Evolutionary conservation across 2,113 vertebrate species (phyloP).

Genomic region (Zosterops pallidus): DNA sequence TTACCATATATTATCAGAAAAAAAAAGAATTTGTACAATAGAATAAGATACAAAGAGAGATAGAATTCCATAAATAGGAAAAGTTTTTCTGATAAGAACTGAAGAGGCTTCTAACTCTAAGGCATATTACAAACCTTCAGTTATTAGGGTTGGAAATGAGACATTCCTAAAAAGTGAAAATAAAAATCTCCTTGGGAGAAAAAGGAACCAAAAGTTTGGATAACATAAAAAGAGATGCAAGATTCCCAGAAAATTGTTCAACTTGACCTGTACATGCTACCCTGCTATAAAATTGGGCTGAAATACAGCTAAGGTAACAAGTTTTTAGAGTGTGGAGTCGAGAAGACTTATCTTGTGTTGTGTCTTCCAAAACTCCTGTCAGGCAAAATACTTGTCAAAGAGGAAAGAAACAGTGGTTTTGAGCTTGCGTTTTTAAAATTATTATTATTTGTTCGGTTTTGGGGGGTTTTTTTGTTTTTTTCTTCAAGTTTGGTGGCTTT

Average conservation of each 20-base stretch:
- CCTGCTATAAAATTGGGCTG: background rate
- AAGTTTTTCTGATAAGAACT: background rate
- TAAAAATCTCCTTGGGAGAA: background rate
- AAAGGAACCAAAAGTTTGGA: background rate
- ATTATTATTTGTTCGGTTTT: background rate
- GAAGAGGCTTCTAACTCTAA: background rate
- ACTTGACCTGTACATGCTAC: background rate
- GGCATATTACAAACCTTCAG: background rate
- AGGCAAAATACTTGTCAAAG: background rate
- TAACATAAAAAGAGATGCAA: background rate
- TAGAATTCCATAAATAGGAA: background rate
- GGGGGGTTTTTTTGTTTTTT: too few relatives aligned
- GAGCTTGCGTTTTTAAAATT: background rate
- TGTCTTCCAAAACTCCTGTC: background rate
- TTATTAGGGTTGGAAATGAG: background rate
- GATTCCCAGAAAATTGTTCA: background rate
- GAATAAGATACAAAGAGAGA: background rate
- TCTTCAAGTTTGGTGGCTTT: rapidly evolving
- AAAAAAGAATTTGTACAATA: background rate
- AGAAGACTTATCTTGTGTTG: background rate
- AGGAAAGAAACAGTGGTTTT: rapidly evolving
- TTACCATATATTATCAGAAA: background rate
- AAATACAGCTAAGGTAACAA: background rate
- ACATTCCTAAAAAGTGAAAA: background rate
- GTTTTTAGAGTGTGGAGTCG: rapidly evolving